Evolutionary conservation across 1,140 invertebrate species (phyloP).

Genomic region (Neuroterus valhalla): DNA sequence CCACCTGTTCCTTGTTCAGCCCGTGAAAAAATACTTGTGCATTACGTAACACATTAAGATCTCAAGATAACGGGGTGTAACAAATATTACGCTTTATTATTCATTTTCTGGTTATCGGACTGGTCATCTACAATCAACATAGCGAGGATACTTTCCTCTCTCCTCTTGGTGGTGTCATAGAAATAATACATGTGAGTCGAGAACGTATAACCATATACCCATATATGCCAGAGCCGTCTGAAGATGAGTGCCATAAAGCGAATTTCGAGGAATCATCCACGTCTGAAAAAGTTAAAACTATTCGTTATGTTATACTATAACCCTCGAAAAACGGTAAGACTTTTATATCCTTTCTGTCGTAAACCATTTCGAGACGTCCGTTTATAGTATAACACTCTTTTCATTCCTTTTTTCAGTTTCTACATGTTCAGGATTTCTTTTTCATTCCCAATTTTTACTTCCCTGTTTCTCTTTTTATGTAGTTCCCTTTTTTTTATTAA

Average conservation of each 20-base stretch:
- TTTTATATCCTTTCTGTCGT: slow-evolving; percentile 31
- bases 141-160: slow-evolving; percentile 28
- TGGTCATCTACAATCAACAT: slow-evolving; percentile 52
- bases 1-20: slow-evolving; percentile 12
- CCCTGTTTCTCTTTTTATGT: background rate
- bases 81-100: slow-evolving; percentile 66
- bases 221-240: background rate
- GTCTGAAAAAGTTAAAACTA: slow-evolving; percentile 21
- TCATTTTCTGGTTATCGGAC: slow-evolving; percentile 56
- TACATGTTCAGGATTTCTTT: background rate
- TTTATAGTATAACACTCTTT: slow-evolving; percentile 7
- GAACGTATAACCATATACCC: background rate
- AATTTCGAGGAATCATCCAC: slow-evolving; percentile 22
- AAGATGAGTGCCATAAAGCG: slow-evolving; percentile 28
- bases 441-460: background rate
- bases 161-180: slow-evolving; percentile 12
- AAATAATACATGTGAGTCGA: slow-evolving; percentile 6
- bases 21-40: slow-evolving; percentile 49
- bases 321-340: slow-evolving; percentile 24
- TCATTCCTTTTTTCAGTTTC: slow-evolving; percentile 6
- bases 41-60: slow-evolving; percentile 65
- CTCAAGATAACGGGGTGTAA: slow-evolving; percentile 56
- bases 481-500: no score
- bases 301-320: slow-evolving; percentile 20
- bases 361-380: slow-evolving; percentile 12